Evolutionary conservation across 1,140 invertebrate species (phyloP), one percentile per base, ranked within the genome.

Genomic region (Hypothenemus hampei): DNA sequence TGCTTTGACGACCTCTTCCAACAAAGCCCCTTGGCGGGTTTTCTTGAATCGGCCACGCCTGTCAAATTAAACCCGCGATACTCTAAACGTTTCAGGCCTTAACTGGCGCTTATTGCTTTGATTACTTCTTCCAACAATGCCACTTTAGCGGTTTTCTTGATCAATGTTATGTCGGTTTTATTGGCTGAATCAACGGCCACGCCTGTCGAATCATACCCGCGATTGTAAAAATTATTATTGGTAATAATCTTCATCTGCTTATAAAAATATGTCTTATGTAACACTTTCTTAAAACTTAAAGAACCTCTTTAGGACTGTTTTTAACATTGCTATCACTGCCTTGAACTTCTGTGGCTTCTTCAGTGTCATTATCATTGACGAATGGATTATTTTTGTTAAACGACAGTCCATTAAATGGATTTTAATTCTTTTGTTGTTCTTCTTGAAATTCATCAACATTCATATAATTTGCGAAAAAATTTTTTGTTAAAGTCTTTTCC

Each of bases 91-190:
- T n/a, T n/a, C n/a, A n/a, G n/a, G n/a, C n/a, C n/a, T n/a, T n/a
- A n/a, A n/a, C n/a, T n/a, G n/a, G n/a, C n/a, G n/a, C n/a, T n/a
- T n/a, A n/a, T n/a, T 70, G 84, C 74, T 65, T 83, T 77, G 45
- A 99, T 88, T 72, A 90, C 85, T 63, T 97, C 88, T 70, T 96
- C 89, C 4, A 99, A 80, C 8, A 84, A 82, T 64, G 89, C 84
- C 33, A 99, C 97, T 78, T 99, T 98, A 62, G 97, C 97, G 41
- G 82, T 85, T 68, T 88, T 86, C 73, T 94, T 95, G 59, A 99
- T 83, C 60, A 98, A 81, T 35, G 83, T 75, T 49, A 97, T 92
- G 57, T 86, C 80, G 63, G 86, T 81, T 43, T 81, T 77, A 69
- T 85, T 78, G 24, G 78, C 72, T 31, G 81, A 80, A 75, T 98